Evolutionary conservation across 2,888 invertebrate species (phyloP).

Genomic region (Cosmorhoe ocellata): DNA sequence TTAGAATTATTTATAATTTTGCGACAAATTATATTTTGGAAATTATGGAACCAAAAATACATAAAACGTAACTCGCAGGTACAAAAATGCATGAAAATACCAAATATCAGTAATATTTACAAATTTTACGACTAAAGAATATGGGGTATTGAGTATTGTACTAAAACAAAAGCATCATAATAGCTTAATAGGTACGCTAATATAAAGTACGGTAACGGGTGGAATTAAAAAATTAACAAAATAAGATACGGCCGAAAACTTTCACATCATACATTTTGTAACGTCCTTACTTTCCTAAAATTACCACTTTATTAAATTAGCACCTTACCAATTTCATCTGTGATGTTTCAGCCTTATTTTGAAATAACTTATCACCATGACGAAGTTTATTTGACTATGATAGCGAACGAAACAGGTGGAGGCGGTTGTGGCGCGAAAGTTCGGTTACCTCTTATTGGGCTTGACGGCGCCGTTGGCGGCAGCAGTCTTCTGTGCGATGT

Average conservation of each 20-base stretch:
- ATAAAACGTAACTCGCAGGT: constrained; percentile 38
- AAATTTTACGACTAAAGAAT: constrained; percentile 32
- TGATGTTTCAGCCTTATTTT: constrained; percentile 78
- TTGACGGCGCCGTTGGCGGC: constrained; percentile 85
- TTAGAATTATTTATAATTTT: background rate
- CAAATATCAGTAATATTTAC: constrained; percentile 37
- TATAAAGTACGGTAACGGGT: constrained; percentile 79
- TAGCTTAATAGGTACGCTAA: constrained; percentile 62
- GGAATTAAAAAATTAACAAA: constrained; percentile 79
- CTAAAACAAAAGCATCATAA: constrained; percentile 60
- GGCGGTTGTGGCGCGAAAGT: constrained; percentile 17
- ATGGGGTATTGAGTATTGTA: constrained; percentile 40
- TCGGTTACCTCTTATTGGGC: constrained; percentile 78
- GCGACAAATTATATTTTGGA: constrained; percentile 16
- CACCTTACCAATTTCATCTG: constrained; percentile 80
- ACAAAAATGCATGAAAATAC: constrained; percentile 52
- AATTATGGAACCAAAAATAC: constrained; percentile 48
- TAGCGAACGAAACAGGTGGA: constrained; percentile 38
- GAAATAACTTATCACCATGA: constrained; percentile 68
- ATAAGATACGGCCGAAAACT: constrained; percentile 64
- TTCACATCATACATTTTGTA: constrained; percentile 56
- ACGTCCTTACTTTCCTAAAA: constrained; percentile 65
- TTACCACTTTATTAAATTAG: constrained; percentile 67
- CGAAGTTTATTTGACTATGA: constrained; percentile 75
- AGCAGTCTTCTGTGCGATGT: constrained; percentile 92